These are phyloP conservation scores for Columba guinea DNA, from an alignment of 2,797 vertebrate genomes.

Conservation along the genomic window DNA sequence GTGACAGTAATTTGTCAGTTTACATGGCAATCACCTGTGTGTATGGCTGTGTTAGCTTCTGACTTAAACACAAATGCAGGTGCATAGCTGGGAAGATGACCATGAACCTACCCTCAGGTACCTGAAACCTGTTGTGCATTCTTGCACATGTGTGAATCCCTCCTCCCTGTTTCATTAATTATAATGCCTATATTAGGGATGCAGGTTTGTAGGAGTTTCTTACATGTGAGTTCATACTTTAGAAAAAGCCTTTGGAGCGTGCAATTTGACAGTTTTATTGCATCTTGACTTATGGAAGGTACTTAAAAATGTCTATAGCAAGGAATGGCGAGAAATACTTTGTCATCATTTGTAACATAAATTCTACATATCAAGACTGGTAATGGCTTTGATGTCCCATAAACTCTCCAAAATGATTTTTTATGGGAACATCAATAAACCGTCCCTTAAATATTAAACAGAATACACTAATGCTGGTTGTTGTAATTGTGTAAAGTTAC, in stretches of 20 bases:
- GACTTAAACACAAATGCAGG: too few species aligned
- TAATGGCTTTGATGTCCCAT: not conserved
- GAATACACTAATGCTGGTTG: not conserved
- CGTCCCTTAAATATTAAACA: not conserved
- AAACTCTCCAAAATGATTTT: not conserved
- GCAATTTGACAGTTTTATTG: not conserved
- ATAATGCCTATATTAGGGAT: not conserved
- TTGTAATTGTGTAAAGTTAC: not conserved
- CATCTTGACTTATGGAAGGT: not conserved
- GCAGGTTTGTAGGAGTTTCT: not conserved
- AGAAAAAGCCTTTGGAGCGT: not conserved
- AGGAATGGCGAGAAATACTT: not conserved
- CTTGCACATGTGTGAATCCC: not conserved
- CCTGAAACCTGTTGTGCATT: too few species aligned
- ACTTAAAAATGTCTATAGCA: not conserved
- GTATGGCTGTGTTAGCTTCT: too few species aligned
- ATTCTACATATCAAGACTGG: not conserved
- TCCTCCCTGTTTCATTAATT: not conserved
- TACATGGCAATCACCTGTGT: too few species aligned
- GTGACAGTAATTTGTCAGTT: too few species aligned
- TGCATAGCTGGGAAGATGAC: too few species aligned
- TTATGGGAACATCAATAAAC: not conserved
- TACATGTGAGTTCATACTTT: not conserved
- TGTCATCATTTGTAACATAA: not conserved
- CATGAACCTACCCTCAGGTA: too few species aligned